phyloP scores from a whole-genome alignment of 2,113 vertebrate species.

The Muntiacus muntjak region DNA sequence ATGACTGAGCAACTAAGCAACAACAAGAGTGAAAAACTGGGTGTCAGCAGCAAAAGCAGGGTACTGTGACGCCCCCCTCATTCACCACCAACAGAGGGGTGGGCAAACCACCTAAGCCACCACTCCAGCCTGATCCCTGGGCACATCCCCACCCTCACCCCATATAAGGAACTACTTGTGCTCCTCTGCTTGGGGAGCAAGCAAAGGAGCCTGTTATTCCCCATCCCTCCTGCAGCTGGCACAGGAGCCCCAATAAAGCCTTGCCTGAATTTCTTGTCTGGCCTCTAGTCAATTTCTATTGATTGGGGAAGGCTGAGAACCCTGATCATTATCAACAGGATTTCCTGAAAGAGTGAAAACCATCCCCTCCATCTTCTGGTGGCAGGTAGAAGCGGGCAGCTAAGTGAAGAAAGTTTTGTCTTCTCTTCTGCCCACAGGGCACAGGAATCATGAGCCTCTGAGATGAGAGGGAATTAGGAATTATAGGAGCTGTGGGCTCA shows the following conservation, averaged over 20 bases:
- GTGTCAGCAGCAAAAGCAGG: background rate
- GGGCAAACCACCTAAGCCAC: background rate
- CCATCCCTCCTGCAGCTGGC: background rate
- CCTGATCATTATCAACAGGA: background rate
- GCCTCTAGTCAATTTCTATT: background rate
- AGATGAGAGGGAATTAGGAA: background rate
- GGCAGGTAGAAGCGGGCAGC: background rate
- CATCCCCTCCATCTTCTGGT: background rate
- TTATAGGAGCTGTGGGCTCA: background rate
- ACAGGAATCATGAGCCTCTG: background rate
- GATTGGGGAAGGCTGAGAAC: background rate
- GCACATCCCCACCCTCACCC: background rate
- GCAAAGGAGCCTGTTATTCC: background rate
- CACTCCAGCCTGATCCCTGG: background rate
- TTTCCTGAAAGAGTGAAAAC: background rate
- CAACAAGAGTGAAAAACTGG: background rate
- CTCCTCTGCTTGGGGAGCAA: background rate
- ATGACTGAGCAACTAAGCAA: background rate
- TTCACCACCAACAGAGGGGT: background rate
- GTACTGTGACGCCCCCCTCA: background rate
- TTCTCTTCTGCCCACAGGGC: background rate
- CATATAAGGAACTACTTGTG: background rate
- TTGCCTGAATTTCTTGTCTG: background rate
- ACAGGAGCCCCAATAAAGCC: background rate
- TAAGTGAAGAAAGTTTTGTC: background rate